Evolutionary conservation across 2,113 vertebrate species (phyloP).

Genomic region (Ceyx cyanopectus): DNA sequence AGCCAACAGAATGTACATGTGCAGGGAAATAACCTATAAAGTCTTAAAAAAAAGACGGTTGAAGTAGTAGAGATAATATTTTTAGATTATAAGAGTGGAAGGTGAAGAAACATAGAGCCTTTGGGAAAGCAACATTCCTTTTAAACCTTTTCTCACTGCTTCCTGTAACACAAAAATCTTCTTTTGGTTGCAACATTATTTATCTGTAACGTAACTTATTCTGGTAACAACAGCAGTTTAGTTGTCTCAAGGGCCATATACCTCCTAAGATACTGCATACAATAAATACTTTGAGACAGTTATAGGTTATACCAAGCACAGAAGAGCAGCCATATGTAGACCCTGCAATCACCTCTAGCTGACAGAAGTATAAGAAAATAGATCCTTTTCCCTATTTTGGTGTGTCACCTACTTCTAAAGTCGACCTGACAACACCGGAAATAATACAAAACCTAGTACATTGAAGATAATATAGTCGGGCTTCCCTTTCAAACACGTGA

Average conservation of each 20-base stretch:
- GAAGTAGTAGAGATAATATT: slow-evolving; percentile 34
- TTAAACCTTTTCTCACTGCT: not conserved
- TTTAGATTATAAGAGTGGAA: not conserved
- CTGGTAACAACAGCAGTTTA: not conserved
- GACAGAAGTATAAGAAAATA: not conserved
- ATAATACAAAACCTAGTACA: not conserved
- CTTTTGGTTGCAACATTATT: slow-evolving; percentile 14
- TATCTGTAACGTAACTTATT: slow-evolving; percentile 26
- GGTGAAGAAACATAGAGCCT: slow-evolving; percentile 27
- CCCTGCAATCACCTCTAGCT: not conserved
- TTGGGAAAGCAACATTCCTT: slow-evolving; percentile 25
- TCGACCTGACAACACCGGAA: not conserved
- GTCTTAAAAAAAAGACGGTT: not conserved
- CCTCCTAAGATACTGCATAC: not conserved
- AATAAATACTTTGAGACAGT: not conserved
- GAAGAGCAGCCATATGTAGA: not conserved
- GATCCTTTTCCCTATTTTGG: not conserved
- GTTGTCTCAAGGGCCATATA: slow-evolving; percentile 11
- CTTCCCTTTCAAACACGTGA: not conserved
- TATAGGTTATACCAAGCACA: not conserved
- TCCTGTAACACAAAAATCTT: not conserved
- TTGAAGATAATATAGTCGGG: not conserved
- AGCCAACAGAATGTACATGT: not conserved
- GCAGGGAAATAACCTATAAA: not conserved
- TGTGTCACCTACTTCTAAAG: not conserved